Base-by-base conservation (phyloP, 2,888 invertebrate genomes). In the Odontothrips loti region DNA sequence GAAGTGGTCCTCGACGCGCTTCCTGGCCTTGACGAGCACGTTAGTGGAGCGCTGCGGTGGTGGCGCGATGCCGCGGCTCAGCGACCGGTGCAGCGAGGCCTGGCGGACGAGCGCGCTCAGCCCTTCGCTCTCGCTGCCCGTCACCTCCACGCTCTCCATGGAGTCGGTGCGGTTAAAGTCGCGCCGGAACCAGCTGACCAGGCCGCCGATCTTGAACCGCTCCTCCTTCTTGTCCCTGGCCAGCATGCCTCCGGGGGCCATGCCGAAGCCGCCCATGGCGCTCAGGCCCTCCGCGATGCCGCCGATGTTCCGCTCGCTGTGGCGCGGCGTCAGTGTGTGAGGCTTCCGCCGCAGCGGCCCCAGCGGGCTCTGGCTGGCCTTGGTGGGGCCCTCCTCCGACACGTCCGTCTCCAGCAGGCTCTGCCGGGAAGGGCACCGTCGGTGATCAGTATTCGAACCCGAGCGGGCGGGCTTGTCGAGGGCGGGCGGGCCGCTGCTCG, bases 1-100 rank as follows among this genome's bases (percentile, higher is more conserved):
- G 82, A 98, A 90, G 84, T 97, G 93, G 86, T 96, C 95, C 88
- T 98, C 97, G 85, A 98, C 94, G 85, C 96, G 90, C 84, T 96
- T 92, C 85, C 95, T 92, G 1, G 96, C 96, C 86, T 95, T 95
- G 86, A 93, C 92, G 51, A 94, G 88, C 20, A 83, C 84, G 75
- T 93, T 93, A 27, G 68, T 75, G 68, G 68, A 23, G 68, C 68
- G 68, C 23, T 8, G 68, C 68, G 68, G 68, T 27, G 68, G 23
- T 27, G 68, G 23, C 23, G 23, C 27, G 68, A 75, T 75, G 68
- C 68, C 68, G 27, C 68, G 68, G 27, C 68, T 75, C 68, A 75
- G 68, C 68, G 68, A 75, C 27, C 68, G 68, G 68, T 75, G 68
- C 68, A 75, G 68, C 68, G 68, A 75, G 23, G 68, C 68, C 68